These are phyloP conservation scores for Dicyrtoma fusca DNA, from an alignment of 2,888 invertebrate genomes.

Conservation along the genomic window DNA sequence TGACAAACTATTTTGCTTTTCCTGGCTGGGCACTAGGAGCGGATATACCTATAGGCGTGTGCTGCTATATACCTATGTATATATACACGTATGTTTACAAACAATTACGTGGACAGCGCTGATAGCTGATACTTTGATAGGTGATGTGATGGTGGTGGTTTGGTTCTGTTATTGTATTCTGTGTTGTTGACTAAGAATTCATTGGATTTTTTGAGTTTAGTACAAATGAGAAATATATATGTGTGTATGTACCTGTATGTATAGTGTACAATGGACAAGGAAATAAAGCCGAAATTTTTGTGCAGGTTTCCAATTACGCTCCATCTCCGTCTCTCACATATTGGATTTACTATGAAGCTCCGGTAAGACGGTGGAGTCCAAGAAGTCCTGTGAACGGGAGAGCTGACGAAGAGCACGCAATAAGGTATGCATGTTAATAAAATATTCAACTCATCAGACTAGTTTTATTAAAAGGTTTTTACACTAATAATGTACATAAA, in stretches of 20 bases:
- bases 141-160: no score
- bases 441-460: conserved; percentile 29
- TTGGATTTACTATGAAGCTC: conserved; percentile 1
- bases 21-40: no score
- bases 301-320: conserved; percentile 21
- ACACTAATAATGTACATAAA: conserved; percentile 45
- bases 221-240: not conserved
- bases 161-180: no score
- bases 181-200: conserved; percentile 18
- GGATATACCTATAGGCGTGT: no score
- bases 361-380: not conserved
- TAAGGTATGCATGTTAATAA: conserved; percentile 6
- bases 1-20: conserved; percentile 38
- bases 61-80: no score
- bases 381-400: not conserved
- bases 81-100: no score
- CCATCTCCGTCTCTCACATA: conserved; percentile 6
- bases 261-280: not conserved
- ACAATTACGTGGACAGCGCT: no score
- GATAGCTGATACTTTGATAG: no score
- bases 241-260: not conserved
- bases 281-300: conserved; percentile 14
- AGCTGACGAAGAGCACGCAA: conserved; percentile 21
- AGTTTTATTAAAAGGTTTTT: conserved; percentile 32
- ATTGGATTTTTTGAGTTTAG: conserved; percentile 34